Conservation (phyloP, 2,797 vertebrate genomes). For the Tarsius wallacei region DNA sequence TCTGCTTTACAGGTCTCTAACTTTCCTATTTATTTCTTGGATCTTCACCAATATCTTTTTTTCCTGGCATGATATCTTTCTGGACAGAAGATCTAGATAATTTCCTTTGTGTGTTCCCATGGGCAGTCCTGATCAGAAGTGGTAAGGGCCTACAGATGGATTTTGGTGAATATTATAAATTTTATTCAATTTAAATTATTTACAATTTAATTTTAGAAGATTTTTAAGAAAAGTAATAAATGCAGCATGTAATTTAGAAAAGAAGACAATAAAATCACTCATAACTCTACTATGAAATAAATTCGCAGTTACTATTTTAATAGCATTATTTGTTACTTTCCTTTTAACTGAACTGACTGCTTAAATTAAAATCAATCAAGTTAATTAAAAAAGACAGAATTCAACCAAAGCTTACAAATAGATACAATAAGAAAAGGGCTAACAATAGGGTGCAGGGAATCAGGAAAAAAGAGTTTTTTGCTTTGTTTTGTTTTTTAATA, state of each 20-base stretch:
- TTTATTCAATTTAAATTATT: conserved; percentile 28
- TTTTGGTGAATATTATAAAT: not conserved
- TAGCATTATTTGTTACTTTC: conserved; percentile 58
- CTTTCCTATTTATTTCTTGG: not conserved
- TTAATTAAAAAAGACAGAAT: conserved; percentile 59
- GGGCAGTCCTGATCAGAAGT: not conserved
- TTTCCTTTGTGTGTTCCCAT: not conserved
- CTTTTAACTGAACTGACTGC: conserved; percentile 48
- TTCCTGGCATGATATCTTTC: not conserved
- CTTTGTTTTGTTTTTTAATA: not conserved
- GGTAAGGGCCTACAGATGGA: not conserved
- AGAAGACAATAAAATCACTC: conserved; percentile 50
- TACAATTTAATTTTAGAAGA: conserved; percentile 52
- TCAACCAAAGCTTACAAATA: conserved; percentile 13
- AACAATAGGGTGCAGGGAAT: conserved; percentile 13
- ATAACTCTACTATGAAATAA: not conserved
- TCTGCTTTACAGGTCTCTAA: not conserved
- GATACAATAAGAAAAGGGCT: conserved; percentile 34
- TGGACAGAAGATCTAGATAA: not conserved
- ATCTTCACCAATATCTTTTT: not conserved
- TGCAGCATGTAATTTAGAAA: conserved; percentile 15
- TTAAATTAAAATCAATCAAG: conserved; percentile 46
- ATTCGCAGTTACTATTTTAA: conserved; percentile 55
- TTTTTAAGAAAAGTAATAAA: not conserved
- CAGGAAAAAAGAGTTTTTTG: conserved; percentile 58